Evolutionary conservation across 2,113 vertebrate species (phyloP).

Genomic region (Polyodon spathula): DNA sequence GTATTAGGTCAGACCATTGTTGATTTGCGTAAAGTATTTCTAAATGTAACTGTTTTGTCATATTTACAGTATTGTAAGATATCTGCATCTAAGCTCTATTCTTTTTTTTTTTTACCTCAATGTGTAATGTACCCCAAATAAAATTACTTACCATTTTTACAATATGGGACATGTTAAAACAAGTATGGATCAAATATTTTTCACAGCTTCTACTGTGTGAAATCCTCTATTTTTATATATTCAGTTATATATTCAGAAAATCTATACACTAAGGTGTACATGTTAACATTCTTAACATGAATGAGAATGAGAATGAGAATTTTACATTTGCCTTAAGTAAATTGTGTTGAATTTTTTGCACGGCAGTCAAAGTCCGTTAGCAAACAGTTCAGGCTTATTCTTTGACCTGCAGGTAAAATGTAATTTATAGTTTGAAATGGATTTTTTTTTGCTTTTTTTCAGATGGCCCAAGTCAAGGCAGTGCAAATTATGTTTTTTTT

Average conservation of each 20-base stretch:
- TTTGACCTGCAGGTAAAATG: constrained; percentile 8
- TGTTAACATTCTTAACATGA: neutral
- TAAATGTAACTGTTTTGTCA: too few relatives aligned
- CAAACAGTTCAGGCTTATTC: constrained; percentile 1
- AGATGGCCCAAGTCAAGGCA: neutral
- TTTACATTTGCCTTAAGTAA: neutral
- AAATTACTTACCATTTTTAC: too few relatives aligned
- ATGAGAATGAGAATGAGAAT: neutral
- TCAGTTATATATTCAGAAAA: neutral
- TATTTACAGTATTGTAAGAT: too few relatives aligned
- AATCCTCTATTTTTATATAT: neutral
- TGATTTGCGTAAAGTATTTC: too few relatives aligned
- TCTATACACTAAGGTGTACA: neutral
- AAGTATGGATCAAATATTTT: too few relatives aligned
- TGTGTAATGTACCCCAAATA: too few relatives aligned
- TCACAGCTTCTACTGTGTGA: neutral
- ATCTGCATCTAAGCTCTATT: too few relatives aligned
- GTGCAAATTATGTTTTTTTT: constrained; percentile 2
- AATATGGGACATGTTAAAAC: too few relatives aligned
- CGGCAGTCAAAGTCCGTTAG: neutral
- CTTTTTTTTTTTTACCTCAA: too few relatives aligned
- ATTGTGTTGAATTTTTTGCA: neutral
- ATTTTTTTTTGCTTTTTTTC: neutral
- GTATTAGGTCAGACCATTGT: too few relatives aligned
- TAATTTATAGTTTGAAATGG: constrained; percentile 5